Evolutionary conservation across 2,113 vertebrate genomes (phyloP).

Genomic region (Dasyornis broadbenti): DNA sequence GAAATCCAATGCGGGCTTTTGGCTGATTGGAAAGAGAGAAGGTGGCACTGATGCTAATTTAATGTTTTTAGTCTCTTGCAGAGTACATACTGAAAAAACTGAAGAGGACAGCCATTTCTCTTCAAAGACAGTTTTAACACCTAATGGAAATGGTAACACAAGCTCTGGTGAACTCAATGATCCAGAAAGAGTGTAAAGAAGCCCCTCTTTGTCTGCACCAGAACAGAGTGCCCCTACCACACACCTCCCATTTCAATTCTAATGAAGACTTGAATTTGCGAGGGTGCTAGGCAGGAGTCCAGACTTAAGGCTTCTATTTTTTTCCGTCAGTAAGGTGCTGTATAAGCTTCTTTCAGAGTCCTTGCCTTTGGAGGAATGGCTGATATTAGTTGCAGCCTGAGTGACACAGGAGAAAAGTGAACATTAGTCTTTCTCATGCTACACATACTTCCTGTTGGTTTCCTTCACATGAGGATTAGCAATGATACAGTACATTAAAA

Average conservation of each 20-base stretch:
- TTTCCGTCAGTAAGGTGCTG: neutral
- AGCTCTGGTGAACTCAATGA: neutral
- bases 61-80: neutral
- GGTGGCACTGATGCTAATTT: neutral
- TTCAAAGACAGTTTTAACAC: neutral
- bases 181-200: neutral
- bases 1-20: neutral
- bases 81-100: neutral
- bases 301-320: neutral
- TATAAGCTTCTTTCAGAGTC: neutral
- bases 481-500: neutral
- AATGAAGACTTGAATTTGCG: neutral
- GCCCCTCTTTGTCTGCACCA: neutral
- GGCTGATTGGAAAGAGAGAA: neutral
- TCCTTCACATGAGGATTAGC: neutral
- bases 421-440: neutral
- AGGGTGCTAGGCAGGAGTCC: neutral
- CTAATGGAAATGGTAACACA: neutral
- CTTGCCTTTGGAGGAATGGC: neutral
- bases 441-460: neutral
- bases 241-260: neutral
- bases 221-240: neutral
- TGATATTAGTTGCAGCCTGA: neutral
- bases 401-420: neutral
- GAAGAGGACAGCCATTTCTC: neutral